Evolutionary conservation across 2,113 vertebrate species (phyloP), one percentile per base, ranked within the genome.

Genomic region (Nanorana parkeri): DNA sequence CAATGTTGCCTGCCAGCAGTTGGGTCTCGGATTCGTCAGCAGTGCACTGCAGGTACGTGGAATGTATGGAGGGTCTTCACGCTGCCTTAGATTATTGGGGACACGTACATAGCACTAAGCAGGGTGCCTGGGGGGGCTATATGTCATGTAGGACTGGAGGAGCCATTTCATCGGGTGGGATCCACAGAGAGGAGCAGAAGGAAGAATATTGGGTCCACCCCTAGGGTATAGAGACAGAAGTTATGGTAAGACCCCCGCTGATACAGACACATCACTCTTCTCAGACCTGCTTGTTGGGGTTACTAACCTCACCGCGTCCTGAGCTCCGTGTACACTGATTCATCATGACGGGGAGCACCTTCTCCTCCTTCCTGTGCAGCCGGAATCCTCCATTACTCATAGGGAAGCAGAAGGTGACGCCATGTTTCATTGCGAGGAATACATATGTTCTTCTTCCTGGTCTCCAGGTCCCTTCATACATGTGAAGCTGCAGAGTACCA

Each of bases 21-120:
- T 99, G 77, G 96, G 96, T 77, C 90, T 98, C 85, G 97, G 97
- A 91, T 99, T 95, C 61, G 95, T 96, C 90, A 98, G 94, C 92
- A 96, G 97, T 17, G 96, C 94, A 84, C 87, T 97, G 82, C 91
- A 97, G 96, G 97, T 98, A 95, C 92, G 97, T 95, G 56, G 24
- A 32, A 21, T 3, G 28, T n/a, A 11, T 3, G 41, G 2, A 7
- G 26, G 41, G 41, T 47, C 41, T 10, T n/a, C n/a, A n/a, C n/a
- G n/a, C n/a, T n/a, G n/a, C n/a, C n/a, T n/a, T n/a, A n/a, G n/a
- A n/a, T n/a, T n/a, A n/a, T n/a, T n/a, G n/a, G 8, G 32, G 32
- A 36, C 8, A 7, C 32, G 8, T 36, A 7, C 32, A 2, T 36
- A 36, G 32, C 32, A 36, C 32, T 5, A 7, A 5, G 32, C 32